Conservation (phyloP, 1,140 invertebrate genomes). For the Parasteatoda tepidariorum region DNA sequence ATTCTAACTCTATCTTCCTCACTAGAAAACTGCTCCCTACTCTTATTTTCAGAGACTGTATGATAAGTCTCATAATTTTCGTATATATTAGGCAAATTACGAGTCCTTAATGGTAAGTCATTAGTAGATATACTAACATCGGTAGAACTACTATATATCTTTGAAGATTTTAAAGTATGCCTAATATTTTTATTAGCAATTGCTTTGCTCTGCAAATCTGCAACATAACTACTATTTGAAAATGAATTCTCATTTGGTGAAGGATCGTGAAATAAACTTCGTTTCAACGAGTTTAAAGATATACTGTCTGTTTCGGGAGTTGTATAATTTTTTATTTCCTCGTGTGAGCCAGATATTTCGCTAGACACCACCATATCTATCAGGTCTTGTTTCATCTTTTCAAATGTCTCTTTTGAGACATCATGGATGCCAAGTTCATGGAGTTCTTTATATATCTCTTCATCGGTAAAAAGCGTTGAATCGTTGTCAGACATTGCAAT, state of each 20-base stretch:
- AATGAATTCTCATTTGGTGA: neutral
- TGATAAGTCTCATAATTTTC: no score
- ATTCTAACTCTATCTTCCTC: no score
- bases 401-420: conserved; percentile 15
- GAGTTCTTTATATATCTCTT: conserved; percentile 25
- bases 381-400: conserved; percentile 41
- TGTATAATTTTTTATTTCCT: neutral
- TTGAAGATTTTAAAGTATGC: no score
- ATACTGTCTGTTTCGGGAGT: neutral
- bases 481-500: conserved; percentile 6
- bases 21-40: no score
- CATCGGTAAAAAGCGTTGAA: conserved; percentile 8
- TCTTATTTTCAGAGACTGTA: no score
- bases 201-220: neutral
- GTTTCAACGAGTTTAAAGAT: neutral
- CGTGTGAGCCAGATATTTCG: neutral
- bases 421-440: conserved; percentile 36
- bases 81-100: no score
- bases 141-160: no score
- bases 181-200: no score
- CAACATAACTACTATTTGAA: neutral
- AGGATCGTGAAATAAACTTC: neutral
- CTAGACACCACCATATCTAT: neutral
- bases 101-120: no score
- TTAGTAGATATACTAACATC: no score